Evolutionary conservation across 2,113 vertebrate species (phyloP).

Genomic region (Irena cyanogastra): DNA sequence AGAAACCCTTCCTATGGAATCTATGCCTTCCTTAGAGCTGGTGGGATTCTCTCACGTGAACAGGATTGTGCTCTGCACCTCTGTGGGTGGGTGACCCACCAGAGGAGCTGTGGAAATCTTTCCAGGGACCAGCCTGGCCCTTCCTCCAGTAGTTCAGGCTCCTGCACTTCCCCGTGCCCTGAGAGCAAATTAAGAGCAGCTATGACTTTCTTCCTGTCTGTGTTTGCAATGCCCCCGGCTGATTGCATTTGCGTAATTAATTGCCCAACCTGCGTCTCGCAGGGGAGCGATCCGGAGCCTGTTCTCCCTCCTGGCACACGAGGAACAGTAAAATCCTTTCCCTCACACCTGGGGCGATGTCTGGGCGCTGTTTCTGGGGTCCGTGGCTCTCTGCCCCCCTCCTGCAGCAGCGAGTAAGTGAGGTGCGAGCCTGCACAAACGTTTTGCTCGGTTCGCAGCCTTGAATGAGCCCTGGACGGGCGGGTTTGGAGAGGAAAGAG

Average conservation of each 20-base stretch:
- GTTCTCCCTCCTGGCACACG: not conserved
- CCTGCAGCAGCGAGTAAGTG: fast-evolving
- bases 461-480: not conserved
- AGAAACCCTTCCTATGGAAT: not conserved
- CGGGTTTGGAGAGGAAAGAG: not conserved
- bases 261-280: not conserved
- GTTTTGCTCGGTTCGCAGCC: not conserved
- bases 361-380: not conserved
- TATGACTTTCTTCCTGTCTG: not conserved
- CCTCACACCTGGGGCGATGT: not conserved
- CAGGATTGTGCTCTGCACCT: not conserved
- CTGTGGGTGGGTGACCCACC: not conserved
- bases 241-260: not conserved
- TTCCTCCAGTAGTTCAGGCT: not conserved
- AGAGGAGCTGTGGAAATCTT: not conserved
- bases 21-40: not conserved
- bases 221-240: not conserved
- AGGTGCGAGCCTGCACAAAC: not conserved
- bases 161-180: not conserved
- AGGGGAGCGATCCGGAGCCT: fast-evolving
- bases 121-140: not conserved
- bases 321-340: not conserved
- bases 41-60: not conserved
- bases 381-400: not conserved
- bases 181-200: not conserved